Evolutionary conservation across 2,888 invertebrate genomes (phyloP), one percentile per base, ranked within the genome.

Genomic region (Chydorus sphaericus): DNA sequence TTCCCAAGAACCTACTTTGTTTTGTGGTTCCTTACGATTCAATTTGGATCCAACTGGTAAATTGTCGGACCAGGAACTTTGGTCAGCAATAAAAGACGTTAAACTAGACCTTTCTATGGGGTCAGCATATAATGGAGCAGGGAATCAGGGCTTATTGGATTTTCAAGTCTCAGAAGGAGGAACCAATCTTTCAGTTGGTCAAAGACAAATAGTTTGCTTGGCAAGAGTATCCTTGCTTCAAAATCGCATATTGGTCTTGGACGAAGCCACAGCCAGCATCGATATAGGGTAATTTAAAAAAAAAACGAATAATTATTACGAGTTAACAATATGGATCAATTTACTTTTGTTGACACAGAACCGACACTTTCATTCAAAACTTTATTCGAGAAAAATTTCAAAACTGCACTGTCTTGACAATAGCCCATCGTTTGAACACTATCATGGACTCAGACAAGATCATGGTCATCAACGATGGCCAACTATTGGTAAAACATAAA

Each of bases 201-300:
- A 93, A 68, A 74, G 90, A 8, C 93, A 93, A 68, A 71, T 93
- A 54, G 81, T 93, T 49, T 93, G 92, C 67, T 73, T 93, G 59
- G 92, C 91, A 1, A 77, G 92, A 54, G 91, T 92, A 31, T 83
- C 92, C 63, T 72, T 93, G 18, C 77, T 85, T 23, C 83, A 83
- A 60, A 90, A 89, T 69, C 81, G 79, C 61, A 83, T 93, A 61
- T 74, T 93, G 0, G 83, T 92, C 61, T 75, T 93, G 62, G 92
- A 93, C 67, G 93, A 93, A 70, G 92, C 92, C 16, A 92, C 92
- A 0, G 90, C 92, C 2, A 92, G 91, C 67, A 89, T 92, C 8
- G 91, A 92, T 71, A 86, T 86, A 11, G 84, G 85, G 77, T 82
- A 65, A 56, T 61, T 48, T 1, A 16, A 16, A 1, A 4, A 11